Base-by-base conservation (phyloP, 2,888 invertebrate species). In the Drosophila quasianomalipes region DNA sequence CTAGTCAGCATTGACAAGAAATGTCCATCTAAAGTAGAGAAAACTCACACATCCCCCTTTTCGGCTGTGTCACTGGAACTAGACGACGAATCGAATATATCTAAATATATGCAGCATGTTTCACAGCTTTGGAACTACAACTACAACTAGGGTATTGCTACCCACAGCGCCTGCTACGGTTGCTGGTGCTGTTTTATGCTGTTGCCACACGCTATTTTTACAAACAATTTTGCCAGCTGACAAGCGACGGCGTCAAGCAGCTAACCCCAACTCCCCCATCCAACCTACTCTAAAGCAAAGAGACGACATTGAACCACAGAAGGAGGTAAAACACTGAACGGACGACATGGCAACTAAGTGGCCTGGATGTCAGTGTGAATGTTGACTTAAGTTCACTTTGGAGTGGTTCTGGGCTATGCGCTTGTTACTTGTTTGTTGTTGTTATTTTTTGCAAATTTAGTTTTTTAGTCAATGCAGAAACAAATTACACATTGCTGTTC, bases 201-300 rank as follows among this genome's bases (percentile, higher is more conserved):
- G 81, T 70, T 83, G 84, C 84, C 88, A 85, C 84, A 85, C 84
- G 85, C 85, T 85, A 85, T 85, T 88, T 85, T 89, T 85, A 85
- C 82, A 86, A 85, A 85, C 82, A 82, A 86, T 89, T 89, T 82
- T 83, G 84, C 86, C 72, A 88, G 85, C 85, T 88, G 89, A 85
- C 89, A 88, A 74, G 89, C 76, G 76, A 82, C 86, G 76, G 78
- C 88, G 77, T 70, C 79, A 79, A 74, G 67, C 62, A 69, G 64
- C 55, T 67, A 55, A 31, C 51, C 63, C 70, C 39, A 19, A 53
- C 19, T 12, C 28, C 19, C 39, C 41, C 22, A n/a, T 10, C 14
- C 9, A 54, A 51, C 26, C 22, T 14, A 41, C 22, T 22, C 70
- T 22, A 22, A 28, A 33, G 37, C 6, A 41, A 28, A 49, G 59